Conservation (phyloP, 2,797 vertebrate genomes). For the Lycodopsis pacificus region DNA sequence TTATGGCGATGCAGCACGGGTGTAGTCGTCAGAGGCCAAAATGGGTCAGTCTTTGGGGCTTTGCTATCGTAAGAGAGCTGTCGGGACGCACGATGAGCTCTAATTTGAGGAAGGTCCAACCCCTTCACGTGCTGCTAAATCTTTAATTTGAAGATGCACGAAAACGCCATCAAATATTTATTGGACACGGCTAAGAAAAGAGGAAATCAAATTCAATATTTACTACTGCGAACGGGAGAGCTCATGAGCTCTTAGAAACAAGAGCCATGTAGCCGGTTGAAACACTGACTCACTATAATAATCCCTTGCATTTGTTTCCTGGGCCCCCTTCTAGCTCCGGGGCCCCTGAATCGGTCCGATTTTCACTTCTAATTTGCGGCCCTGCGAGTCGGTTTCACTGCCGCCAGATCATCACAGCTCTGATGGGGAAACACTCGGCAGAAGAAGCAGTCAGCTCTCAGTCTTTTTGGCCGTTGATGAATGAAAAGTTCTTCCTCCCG, state of each 20-base stretch:
- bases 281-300: neutral
- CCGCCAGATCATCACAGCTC: constrained; percentile 37
- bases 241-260: constrained; percentile 60
- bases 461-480: constrained; percentile 47
- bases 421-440: constrained; percentile 32
- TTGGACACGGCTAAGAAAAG: constrained; percentile 69
- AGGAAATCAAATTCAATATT: constrained; percentile 80
- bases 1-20: neutral
- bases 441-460: constrained; percentile 17
- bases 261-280: constrained; percentile 7
- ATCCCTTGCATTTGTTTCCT: neutral
- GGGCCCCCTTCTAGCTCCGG: neutral
- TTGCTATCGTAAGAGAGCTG: constrained; percentile 18
- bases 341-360: constrained; percentile 12
- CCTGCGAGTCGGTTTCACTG: constrained; percentile 31
- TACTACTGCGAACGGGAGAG: constrained; percentile 55
- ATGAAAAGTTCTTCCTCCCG: constrained; percentile 35
- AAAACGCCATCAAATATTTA: constrained; percentile 80
- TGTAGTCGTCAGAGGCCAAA: constrained; percentile 37
- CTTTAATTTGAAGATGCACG: constrained; percentile 77
- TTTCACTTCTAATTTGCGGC: neutral
- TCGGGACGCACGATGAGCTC: constrained; percentile 23
- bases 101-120: constrained; percentile 24
- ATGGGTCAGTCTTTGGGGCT: constrained; percentile 34
- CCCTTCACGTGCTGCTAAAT: constrained; percentile 65